phyloP scores from a whole-genome alignment of 1,140 invertebrate genomes.

The Lethrus apterus region DNA sequence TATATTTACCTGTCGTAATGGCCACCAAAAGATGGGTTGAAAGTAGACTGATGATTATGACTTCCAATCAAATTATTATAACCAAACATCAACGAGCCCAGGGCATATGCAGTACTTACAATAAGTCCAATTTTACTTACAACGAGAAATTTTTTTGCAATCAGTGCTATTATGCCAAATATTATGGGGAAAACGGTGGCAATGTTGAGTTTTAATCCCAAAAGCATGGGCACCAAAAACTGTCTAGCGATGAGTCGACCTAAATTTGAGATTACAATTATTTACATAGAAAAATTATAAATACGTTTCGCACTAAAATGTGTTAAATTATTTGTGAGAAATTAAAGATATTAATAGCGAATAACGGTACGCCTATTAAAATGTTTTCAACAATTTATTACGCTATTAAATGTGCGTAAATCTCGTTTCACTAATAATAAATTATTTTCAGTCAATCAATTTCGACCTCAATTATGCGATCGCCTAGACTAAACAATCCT shows the following conservation, averaged over 20 bases:
- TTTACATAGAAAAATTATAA: too few relatives aligned
- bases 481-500: background rate
- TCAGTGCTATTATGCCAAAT: constrained; percentile 57
- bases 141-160: constrained; percentile 66
- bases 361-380: background rate
- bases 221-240: constrained; percentile 60
- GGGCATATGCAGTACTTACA: constrained; percentile 56
- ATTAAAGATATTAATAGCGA: too few relatives aligned
- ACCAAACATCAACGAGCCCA: constrained; percentile 41
- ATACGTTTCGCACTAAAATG: too few relatives aligned
- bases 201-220: constrained; percentile 69
- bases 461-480: too few relatives aligned
- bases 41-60: constrained; percentile 16
- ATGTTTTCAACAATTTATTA: background rate
- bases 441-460: too few relatives aligned
- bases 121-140: constrained; percentile 63
- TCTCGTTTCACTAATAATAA: too few relatives aligned
- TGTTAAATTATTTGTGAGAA: too few relatives aligned
- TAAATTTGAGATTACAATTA: constrained; percentile 41
- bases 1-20: constrained; percentile 19
- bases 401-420: background rate
- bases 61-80: constrained; percentile 11
- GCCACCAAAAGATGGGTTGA: constrained; percentile 25
- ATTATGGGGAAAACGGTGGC: constrained; percentile 62
- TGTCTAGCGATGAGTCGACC: constrained; percentile 59